Conservation (phyloP, 2,113 vertebrate genomes). For the Mohoua ochrocephala region DNA sequence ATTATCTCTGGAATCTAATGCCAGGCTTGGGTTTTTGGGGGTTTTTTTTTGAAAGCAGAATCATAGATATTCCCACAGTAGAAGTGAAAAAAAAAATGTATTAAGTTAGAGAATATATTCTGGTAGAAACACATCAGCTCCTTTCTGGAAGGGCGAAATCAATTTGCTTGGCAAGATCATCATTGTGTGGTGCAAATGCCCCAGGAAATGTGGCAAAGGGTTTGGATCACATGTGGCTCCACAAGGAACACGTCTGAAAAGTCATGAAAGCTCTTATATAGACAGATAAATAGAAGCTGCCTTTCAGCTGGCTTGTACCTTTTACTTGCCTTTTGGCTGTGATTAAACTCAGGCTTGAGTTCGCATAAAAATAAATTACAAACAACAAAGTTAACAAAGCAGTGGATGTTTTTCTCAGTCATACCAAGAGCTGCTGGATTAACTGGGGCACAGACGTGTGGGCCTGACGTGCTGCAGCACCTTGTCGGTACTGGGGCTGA, state of each 20-base stretch:
- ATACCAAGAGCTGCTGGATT: neutral
- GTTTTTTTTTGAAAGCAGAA: neutral
- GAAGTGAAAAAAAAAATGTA: neutral
- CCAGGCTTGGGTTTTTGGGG: neutral
- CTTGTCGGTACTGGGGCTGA: neutral
- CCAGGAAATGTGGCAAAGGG: neutral
- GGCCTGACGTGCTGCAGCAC: neutral
- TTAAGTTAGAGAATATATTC: neutral
- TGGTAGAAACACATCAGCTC: neutral
- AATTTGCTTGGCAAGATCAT: neutral
- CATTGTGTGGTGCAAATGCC: fast-evolving
- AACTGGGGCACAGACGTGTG: fast-evolving
- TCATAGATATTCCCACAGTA: neutral
- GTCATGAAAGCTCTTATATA: neutral
- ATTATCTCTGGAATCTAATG: neutral
- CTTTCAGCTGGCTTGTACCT: neutral
- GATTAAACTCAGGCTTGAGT: neutral
- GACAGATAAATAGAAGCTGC: neutral
- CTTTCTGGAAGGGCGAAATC: neutral
- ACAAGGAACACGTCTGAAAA: neutral
- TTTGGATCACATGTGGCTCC: neutral
- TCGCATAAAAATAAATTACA: neutral
- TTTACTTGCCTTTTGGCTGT: neutral
- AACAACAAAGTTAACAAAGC: neutral
- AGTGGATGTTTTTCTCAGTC: neutral